Base-by-base conservation (phyloP, 2,797 vertebrate genomes). In the Nyctalus aviator region DNA sequence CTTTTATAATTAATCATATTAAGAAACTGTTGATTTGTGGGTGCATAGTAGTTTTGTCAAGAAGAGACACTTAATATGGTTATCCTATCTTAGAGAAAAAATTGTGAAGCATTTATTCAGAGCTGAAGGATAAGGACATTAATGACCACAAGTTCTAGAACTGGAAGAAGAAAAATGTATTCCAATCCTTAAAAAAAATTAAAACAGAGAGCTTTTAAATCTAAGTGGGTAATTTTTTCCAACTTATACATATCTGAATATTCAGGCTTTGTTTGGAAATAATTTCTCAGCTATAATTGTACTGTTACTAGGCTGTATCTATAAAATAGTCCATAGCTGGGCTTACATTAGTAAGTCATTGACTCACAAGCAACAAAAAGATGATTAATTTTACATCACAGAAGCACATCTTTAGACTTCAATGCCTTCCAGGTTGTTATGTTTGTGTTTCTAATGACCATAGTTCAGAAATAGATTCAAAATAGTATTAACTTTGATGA, bases 21-120 rank as follows among this genome's bases (percentile, higher is more conserved):
- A 79, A 90, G 2, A 77, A 89, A 32, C 18, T 37, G 9, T 81
- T 90, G 27, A 62, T 53, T 82, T 57, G 32, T 64, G 46, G 30
- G 46, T 68, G 4, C 4, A 15, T 50, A 77, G 27, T 37, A 77
- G 27, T 35, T 59, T 82, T 95, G 46, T 46, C n/a, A 88, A 84
- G 27, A 84, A 21, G 14, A 66, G 37, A 92, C 46, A 87, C 91
- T 81, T 88, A 91, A 69, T 93, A 69, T 64, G 17, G 25, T 77
- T 90, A 86, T 69, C 46, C 21, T 91, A 81, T 73, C 32, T 66
- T 59, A 37, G 3, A 35, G n/a, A 59, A 83, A 94, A 85, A 78
- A 77, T 11, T 53, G 23, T 55, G 57, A 88, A 83, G 8, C 7
- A 30, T 87, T 72, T 84, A 85, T 90, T 88, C 68, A 48, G 2